These are phyloP conservation scores for Cyaniris semiargus DNA, from an alignment of 2,888 invertebrate species.

Conservation along the genomic window DNA sequence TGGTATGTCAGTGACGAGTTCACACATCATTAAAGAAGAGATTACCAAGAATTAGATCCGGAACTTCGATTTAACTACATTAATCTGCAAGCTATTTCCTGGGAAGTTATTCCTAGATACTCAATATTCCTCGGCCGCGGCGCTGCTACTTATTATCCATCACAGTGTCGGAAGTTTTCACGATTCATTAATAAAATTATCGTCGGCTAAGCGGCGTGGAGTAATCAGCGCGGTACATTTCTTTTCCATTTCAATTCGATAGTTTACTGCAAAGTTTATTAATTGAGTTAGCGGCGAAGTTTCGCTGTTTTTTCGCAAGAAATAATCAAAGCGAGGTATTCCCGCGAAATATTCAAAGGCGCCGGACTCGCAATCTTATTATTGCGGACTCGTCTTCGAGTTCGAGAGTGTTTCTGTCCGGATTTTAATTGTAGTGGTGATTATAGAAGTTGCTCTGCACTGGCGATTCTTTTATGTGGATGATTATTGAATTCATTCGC, in stretches of 20 bases:
- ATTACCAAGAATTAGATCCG: neutral
- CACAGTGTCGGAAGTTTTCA: neutral
- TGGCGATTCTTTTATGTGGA: conserved; percentile 34
- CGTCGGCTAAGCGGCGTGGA: conserved; percentile 34
- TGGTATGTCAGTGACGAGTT: too few relatives aligned
- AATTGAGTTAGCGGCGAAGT: conserved; percentile 62
- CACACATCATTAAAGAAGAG: too few relatives aligned
- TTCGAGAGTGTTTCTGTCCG: conserved; percentile 41
- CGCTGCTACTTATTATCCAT: neutral
- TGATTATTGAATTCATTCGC: conserved; percentile 31
- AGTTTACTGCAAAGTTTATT: conserved; percentile 57
- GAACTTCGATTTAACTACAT: neutral
- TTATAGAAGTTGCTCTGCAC: conserved; percentile 40
- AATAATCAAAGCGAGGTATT: conserved; percentile 62
- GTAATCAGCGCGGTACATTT: conserved; percentile 40
- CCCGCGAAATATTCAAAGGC: conserved; percentile 53
- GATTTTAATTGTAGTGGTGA: conserved; percentile 47
- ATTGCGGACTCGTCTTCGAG: conserved; percentile 43
- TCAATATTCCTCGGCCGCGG: neutral
- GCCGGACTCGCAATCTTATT: conserved; percentile 43
- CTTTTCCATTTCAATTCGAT: conserved; percentile 45
- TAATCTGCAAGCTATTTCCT: neutral
- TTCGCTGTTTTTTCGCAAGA: conserved; percentile 64
- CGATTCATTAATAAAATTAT: conserved; percentile 36
- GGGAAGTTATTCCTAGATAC: neutral